Base-by-base conservation (phyloP, 23 tunicate species). In the Phallusia fumigata region DNA sequence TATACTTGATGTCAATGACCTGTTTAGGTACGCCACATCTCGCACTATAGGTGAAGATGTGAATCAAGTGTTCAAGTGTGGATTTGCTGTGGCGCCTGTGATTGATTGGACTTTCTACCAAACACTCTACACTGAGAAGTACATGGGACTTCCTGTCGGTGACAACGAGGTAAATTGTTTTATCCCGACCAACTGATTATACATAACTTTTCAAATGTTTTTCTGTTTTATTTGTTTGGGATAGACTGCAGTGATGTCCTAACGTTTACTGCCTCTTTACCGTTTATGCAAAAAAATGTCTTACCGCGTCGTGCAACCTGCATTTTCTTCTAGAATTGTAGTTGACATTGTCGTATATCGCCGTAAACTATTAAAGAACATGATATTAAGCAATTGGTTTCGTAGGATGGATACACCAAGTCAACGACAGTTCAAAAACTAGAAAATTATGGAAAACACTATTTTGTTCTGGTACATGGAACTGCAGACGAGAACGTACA, bases 61-160 rank as follows among this genome's bases (percentile, higher is more conserved):
- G 11, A 31, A 80, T 58, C 33, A 35, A 33, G 76, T 87, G 34
- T 87, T 81, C 81, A 87, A 87, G 32, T 87, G 90, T 58, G 90
- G 90, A 1, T 74, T 87, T 35, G 35, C 90, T 30, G 90, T 87
- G 21, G 90, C 90, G 0, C 90, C 90, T 53, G 90, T 87, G 35
- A 87, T 85, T 26, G 90, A 87, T 33, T 87, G 90, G 86, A 19
- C 11, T 0, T 76, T 32, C 36, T 87, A 87, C 64, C 85, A 75
- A 35, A 73, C 90, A 18, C 65, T 81, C 53, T 87, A 87, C 85
- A 87, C 90, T 30, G 90, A 87, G 52, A 76, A 83, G 18, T 87
- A 81, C 30, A 87, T 87, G 90, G 51, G 32, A 0, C n/a, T 50
- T 26, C 90, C 85, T 22, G 76, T 73, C 30, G 47, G 10, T 40